Evolutionary conservation across 2,113 vertebrate genomes (phyloP).

Genomic region (Psilopogon haemacephalus): DNA sequence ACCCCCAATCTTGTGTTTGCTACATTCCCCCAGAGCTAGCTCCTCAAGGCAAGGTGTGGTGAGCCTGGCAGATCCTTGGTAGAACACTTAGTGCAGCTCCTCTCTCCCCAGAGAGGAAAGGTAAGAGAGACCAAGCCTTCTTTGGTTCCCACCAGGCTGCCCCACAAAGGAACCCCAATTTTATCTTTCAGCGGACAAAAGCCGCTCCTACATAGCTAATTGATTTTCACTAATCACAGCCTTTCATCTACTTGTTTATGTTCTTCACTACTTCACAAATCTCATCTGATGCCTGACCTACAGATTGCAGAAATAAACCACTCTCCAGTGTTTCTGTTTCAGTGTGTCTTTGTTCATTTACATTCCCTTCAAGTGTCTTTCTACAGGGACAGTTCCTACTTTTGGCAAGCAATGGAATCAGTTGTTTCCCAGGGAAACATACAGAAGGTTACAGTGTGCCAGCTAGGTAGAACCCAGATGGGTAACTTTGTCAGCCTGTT

Average conservation of each 20-base stretch:
- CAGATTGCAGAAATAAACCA: conserved; percentile 60
- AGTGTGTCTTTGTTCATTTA: conserved; percentile 60
- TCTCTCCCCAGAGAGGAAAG: neutral
- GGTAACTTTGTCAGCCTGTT: neutral
- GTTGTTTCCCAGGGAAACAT: conserved; percentile 30
- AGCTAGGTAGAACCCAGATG: neutral
- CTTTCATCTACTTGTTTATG: conserved; percentile 61
- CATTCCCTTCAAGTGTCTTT: conserved; percentile 49
- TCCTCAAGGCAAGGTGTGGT: neutral
- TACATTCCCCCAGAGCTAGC: neutral
- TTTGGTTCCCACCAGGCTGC: neutral
- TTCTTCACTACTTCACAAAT: conserved; percentile 43
- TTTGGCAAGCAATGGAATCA: neutral
- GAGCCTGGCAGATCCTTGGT: neutral
- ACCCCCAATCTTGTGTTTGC: neutral
- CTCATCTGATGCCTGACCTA: conserved; percentile 46
- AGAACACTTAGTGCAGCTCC: accelerated
- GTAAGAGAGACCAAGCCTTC: neutral
- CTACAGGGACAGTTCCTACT: neutral
- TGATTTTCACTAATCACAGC: conserved; percentile 62
- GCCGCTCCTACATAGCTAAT: neutral
- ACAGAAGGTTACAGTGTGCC: neutral
- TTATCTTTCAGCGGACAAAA: neutral
- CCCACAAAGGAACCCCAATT: neutral
- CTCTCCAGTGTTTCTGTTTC: conserved; percentile 61